phyloP scores from a whole-genome alignment of 2,113 vertebrate species.

The Mugil cephalus region DNA sequence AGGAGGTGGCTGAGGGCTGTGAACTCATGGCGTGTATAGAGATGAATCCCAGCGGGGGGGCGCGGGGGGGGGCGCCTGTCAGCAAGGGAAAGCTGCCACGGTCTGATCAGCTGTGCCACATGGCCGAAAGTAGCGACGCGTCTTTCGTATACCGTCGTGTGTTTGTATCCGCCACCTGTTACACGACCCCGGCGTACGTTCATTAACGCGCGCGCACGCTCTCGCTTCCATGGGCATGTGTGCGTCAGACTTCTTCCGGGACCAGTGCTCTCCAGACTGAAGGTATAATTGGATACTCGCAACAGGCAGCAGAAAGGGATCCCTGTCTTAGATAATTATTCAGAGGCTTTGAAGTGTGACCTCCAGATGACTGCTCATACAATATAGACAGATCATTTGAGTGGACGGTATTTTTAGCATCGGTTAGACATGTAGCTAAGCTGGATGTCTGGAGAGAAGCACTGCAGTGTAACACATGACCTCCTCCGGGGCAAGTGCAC shows the following conservation, averaged over 20 bases:
- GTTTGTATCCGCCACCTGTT: conserved; percentile 67
- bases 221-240: conserved; percentile 20
- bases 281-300: conserved; percentile 47
- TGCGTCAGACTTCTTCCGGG: conserved; percentile 15
- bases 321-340: conserved; percentile 65
- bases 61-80: too few relatives aligned
- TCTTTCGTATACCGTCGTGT: conserved; percentile 32
- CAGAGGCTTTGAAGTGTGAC: conserved; percentile 60
- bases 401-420: conserved; percentile 70
- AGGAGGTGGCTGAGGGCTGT: conserved; percentile 51
- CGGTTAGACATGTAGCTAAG: conserved; percentile 59
- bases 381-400: conserved; percentile 69
- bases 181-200: conserved; percentile 30
- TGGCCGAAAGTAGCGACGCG: conserved; percentile 58
- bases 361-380: conserved; percentile 59
- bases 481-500: conserved; percentile 48
- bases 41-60: conserved; percentile 62
- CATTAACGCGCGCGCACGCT: conserved; percentile 28
- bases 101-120: conserved; percentile 67
- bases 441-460: conserved; percentile 52
- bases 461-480: conserved; percentile 40
- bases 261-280: conserved; percentile 12
- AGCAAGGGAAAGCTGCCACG: conserved; percentile 39
- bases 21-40: conserved; percentile 62
- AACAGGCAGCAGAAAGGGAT: conserved; percentile 54